Evolutionary conservation across 2,113 vertebrate genomes (phyloP), one percentile per base, ranked within the genome.

Genomic region (Paracanthobrama guichenoti): DNA sequence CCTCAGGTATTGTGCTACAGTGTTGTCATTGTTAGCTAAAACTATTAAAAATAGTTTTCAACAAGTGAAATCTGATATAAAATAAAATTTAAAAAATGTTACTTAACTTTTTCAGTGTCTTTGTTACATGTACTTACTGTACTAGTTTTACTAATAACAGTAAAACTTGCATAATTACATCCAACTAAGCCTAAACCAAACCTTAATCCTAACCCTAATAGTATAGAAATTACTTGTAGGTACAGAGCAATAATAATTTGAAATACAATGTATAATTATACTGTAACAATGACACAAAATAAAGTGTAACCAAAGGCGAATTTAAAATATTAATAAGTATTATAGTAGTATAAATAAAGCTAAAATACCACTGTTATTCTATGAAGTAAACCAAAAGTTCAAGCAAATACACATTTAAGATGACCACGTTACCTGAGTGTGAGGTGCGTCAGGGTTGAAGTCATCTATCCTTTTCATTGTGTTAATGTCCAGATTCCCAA

Each of bases 401-500:
- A 18, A 53, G 10, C 26, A 71, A 69, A 71, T 57, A 14, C 1
- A 76, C 24, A 83, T 50, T 8, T 46, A 76, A 35, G 26, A 22
- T 24, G 24, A 59, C 4, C n/a, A 7, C 22, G 18, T 79, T 88
- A 94, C 92, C 91, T 87, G 76, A 92, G 94, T 90, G 92, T 53
- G 35, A 44, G 91, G 85, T 12, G 74, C 84, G 71, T 98, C 96
- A 6, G 97, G 98, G 86, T 90, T 93, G 79, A 96, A 99, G 88
- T 96, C 69, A 86, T 98, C 97, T 0, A 97, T 96, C 86, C 89
- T 92, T 88, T 96, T 88, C 93, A 97, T 92, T 59, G 94, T 98
- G 91, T 96, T 92, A 14, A 99, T 88, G 88, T 99, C 95, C 86
- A 96, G 84, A 87, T 99, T 99, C 85, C 98, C 98, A 86, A 99